These are phyloP conservation scores for Albula goreensis DNA, from an alignment of 2,113 vertebrate species.

Conservation along the genomic window DNA sequence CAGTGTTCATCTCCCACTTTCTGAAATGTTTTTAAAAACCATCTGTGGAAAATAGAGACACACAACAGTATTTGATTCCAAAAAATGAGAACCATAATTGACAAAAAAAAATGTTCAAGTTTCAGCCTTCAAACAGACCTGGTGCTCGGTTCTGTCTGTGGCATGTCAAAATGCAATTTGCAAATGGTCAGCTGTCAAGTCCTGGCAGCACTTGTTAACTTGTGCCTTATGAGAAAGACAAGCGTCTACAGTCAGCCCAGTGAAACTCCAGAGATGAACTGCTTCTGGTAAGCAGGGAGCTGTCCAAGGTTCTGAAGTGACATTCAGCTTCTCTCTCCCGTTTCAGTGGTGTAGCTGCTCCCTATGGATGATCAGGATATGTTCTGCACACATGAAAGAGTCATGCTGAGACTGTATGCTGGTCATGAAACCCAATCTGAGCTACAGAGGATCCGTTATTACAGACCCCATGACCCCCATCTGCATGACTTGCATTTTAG, in stretches of 20 bases:
- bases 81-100: background rate
- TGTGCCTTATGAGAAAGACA: too few relatives aligned
- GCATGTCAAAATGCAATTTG: too few relatives aligned
- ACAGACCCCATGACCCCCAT: background rate
- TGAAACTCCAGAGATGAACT: too few relatives aligned
- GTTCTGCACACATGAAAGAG: background rate
- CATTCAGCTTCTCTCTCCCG: too few relatives aligned
- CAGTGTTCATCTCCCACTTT: background rate
- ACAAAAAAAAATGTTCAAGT: background rate
- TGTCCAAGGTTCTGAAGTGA: too few relatives aligned
- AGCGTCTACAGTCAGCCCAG: too few relatives aligned
- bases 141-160: background rate
- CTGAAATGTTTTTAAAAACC: background rate
- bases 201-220: too few relatives aligned
- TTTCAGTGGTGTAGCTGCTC: too few relatives aligned
- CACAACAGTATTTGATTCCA: background rate
- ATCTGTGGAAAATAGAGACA: background rate
- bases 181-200: too few relatives aligned
- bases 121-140: background rate
- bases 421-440: background rate
- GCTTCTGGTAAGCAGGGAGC: too few relatives aligned
- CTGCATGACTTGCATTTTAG: background rate
- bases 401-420: background rate
- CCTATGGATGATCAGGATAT: too few relatives aligned
- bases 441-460: background rate